Percentiles rank a stretch among this genome's conserved stretches.
Evolutionary conservation across 1,140 invertebrate species (phyloP).

Genomic region (Scylla paramamosain): DNA sequence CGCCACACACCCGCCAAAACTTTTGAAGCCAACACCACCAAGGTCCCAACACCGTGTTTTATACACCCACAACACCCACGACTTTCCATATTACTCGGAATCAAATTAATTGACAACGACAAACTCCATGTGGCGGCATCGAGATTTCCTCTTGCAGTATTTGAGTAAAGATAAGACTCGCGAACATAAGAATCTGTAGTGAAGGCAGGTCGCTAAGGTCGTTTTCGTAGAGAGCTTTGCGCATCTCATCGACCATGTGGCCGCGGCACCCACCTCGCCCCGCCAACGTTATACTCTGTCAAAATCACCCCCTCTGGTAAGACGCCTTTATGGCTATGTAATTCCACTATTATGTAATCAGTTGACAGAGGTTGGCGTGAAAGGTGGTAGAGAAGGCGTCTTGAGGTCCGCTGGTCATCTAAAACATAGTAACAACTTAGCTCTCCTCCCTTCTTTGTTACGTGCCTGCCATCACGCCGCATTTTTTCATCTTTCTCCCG

Average conservation of each 20-base stretch:
- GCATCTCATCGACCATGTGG: conserved; percentile 47
- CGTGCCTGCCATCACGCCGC: neutral
- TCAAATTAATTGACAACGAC: conserved; percentile 58
- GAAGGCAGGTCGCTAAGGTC: conserved; percentile 33
- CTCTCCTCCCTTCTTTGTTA: conserved; percentile 23
- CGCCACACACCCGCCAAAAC: conserved; percentile 66
- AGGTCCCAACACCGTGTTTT: conserved; percentile 32
- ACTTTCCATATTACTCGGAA: neutral
- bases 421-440: neutral
- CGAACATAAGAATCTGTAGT: conserved; percentile 59
- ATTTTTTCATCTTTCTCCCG: neutral
- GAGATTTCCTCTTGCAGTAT: conserved; percentile 49
- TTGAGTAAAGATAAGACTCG: conserved; percentile 66
- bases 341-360: conserved; percentile 75
- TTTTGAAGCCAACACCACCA: conserved; percentile 60
- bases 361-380: conserved; percentile 72
- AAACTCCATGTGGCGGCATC: conserved; percentile 44
- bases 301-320: conserved; percentile 59
- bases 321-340: conserved; percentile 72
- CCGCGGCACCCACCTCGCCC: conserved; percentile 42
- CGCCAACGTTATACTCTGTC: conserved; percentile 64
- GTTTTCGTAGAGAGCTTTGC: neutral
- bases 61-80: neutral
- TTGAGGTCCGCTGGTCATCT: neutral
- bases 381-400: conserved; percentile 59